Evolutionary conservation across 1,140 invertebrate species (phyloP).

Genomic region (Euura saliciscinereae): DNA sequence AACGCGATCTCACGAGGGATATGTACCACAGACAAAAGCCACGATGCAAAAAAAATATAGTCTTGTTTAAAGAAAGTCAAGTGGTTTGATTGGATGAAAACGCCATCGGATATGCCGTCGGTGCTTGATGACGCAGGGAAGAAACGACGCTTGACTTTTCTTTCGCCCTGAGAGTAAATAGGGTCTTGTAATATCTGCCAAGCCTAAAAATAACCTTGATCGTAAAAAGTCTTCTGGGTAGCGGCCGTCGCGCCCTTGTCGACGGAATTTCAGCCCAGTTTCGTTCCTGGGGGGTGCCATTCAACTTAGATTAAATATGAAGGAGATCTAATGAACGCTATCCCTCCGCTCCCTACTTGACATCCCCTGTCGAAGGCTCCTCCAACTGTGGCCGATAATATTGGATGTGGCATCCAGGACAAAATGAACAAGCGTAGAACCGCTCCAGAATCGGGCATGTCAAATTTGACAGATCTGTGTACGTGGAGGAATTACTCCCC

Average conservation of each 20-base stretch:
- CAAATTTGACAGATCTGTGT: background rate
- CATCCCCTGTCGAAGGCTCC: background rate
- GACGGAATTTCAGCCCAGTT: background rate
- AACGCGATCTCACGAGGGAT: too few relatives aligned
- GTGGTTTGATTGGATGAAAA: too few relatives aligned
- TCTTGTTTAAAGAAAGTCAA: too few relatives aligned
- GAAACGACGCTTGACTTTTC: background rate
- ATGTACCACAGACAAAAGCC: too few relatives aligned
- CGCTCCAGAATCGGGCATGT: background rate
- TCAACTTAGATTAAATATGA: conserved; percentile 27
- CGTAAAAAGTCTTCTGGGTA: background rate
- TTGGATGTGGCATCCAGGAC: background rate
- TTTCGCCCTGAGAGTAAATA: background rate
- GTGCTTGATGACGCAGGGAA: too few relatives aligned
- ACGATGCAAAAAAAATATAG: too few relatives aligned
- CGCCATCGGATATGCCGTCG: too few relatives aligned
- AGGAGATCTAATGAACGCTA: conserved; percentile 23
- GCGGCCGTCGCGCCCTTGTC: background rate
- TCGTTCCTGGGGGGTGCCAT: conserved; percentile 1
- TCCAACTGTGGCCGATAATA: background rate
- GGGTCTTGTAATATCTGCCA: background rate
- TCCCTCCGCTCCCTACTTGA: background rate
- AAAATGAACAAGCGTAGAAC: background rate
- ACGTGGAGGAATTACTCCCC: background rate
- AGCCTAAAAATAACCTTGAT: background rate